Evolutionary conservation across 2,888 invertebrate species (phyloP), one percentile per base, ranked within the genome.

Genomic region (Imbricaverruca yamaguchii): DNA sequence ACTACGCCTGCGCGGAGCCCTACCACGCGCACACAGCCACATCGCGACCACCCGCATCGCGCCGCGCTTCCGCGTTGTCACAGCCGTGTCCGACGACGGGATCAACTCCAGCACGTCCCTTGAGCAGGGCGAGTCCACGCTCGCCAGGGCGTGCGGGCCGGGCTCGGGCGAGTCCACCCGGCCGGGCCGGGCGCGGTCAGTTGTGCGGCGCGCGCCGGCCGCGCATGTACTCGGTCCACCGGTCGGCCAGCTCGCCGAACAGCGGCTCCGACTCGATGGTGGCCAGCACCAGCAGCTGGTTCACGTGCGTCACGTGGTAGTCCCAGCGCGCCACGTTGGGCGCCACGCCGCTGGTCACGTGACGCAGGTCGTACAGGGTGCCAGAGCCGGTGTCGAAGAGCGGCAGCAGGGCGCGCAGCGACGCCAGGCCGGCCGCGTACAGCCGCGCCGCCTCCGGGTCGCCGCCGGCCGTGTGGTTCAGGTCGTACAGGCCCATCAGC

Each of bases 311-410:
- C 0, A 97, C 95, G 88, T 99, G 99, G 87, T 99, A 99, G 87
- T 99, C 99, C 97, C 98, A 98, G 82, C 99, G 90, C 0, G 99
- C 99, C 83, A 98, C 90, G 88, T 99, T 99, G 0, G 96, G 96
- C 56, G 95, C 93, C 25, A 93, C 92, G 39, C 94, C 93, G 63
- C 96, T 88, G 0, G 95, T 95, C 86, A 97, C 92, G 87, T 99
- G 99, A 21, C 98, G 90, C 81, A 99, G 90, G 89, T 99, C 99
- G 87, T 99, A 99, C 83, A 95, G 93, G 53, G 97, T 96, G 6
- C 97, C 97, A 81, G 95, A 94, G 53, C 99, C 97, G 21, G 96
- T 97, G 88, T 99, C 98, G 86, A 93, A 99, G 10, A 98, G 89
- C 0, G 94, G 92, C 53, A 99, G 89, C 89, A 98, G 92, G 74